phyloP scores from a whole-genome alignment of 2,888 invertebrate genomes.

The Hermaeophaga mercurialis region DNA sequence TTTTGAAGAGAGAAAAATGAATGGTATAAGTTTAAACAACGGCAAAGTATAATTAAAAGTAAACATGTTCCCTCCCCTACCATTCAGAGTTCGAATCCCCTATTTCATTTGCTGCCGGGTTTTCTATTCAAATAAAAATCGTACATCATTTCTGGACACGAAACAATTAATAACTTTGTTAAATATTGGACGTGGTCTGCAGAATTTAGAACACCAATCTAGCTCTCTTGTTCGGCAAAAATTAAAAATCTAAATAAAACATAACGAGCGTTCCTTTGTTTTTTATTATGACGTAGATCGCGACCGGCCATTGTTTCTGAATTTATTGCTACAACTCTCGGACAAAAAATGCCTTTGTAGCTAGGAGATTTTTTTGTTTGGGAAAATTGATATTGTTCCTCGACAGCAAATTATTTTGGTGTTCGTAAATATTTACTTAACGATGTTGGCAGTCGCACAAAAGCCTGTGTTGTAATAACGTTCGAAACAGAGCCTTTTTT shows the following conservation, averaged over 20 bases:
- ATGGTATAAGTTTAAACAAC: slow-evolving; percentile 53
- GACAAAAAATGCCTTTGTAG: slow-evolving; percentile 44
- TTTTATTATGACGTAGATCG: slow-evolving; percentile 52
- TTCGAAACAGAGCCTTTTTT: slow-evolving; percentile 1
- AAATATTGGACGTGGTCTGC: slow-evolving; percentile 48
- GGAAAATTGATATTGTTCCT: slow-evolving; percentile 43
- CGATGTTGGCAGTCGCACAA: not conserved
- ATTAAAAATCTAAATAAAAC: slow-evolving; percentile 57
- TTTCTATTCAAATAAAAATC: slow-evolving; percentile 52
- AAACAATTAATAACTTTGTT: slow-evolving; percentile 54
- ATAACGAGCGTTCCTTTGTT: slow-evolving; percentile 53
- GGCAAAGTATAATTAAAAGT: slow-evolving; percentile 49
- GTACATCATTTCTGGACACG: slow-evolving; percentile 51
- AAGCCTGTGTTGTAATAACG: slow-evolving; percentile 14
- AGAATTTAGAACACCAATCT: slow-evolving; percentile 46
- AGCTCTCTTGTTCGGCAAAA: slow-evolving; percentile 49
- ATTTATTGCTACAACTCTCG: slow-evolving; percentile 50
- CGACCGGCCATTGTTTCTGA: slow-evolving; percentile 53
- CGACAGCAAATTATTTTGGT: slow-evolving; percentile 35
- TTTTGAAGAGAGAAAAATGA: slow-evolving; percentile 44
- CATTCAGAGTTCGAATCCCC: slow-evolving; percentile 38
- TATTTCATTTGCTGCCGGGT: slow-evolving; percentile 41
- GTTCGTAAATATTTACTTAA: slow-evolving; percentile 24
- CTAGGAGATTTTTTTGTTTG: slow-evolving; percentile 34
- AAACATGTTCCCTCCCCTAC: slow-evolving; percentile 35